Conservation (phyloP, 2,113 vertebrate species). For the Emydocephalus ijimae region DNA sequence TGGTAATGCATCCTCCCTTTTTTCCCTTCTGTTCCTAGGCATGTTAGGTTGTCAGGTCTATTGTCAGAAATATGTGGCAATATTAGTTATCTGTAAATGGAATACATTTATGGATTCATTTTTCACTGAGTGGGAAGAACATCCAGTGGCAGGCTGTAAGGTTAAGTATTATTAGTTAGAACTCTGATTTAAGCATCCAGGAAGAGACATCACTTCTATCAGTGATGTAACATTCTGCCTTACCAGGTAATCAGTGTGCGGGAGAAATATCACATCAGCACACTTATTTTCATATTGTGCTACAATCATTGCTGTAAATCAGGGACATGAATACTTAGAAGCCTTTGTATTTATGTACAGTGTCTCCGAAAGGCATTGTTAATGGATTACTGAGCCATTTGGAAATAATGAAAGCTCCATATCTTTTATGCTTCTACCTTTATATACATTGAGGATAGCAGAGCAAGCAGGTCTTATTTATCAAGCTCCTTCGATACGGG, state of each 20-base stretch:
- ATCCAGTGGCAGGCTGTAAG: slow-evolving; percentile 2
- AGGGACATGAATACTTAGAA: not conserved
- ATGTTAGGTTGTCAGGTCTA: slow-evolving; percentile 32
- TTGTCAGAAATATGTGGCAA: slow-evolving; percentile 44
- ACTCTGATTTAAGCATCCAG: slow-evolving; percentile 16
- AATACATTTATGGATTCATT: slow-evolving; percentile 19
- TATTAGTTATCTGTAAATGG: slow-evolving; percentile 44
- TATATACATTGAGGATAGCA: not conserved
- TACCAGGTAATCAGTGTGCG: slow-evolving; percentile 10
- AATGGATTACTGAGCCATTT: not conserved
- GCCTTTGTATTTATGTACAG: not conserved
- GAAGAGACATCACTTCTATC: slow-evolving; percentile 5
- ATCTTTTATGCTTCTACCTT: not conserved
- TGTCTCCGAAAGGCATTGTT: slow-evolving; percentile 10
- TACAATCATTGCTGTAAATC: not conserved
- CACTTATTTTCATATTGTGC: not conserved
- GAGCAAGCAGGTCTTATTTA: not conserved
- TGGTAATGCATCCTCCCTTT: slow-evolving; percentile 23
- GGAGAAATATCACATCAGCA: slow-evolving; percentile 9
- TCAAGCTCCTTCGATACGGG: not conserved
- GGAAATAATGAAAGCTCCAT: not conserved
- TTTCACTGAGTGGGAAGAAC: slow-evolving; percentile 21
- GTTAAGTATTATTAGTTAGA: slow-evolving; percentile 36
- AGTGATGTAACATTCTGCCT: slow-evolving; percentile 15
- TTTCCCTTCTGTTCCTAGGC: slow-evolving; percentile 20